Conservation (phyloP, 2,113 vertebrate genomes). For the Romanogobio albipinnatus region DNA sequence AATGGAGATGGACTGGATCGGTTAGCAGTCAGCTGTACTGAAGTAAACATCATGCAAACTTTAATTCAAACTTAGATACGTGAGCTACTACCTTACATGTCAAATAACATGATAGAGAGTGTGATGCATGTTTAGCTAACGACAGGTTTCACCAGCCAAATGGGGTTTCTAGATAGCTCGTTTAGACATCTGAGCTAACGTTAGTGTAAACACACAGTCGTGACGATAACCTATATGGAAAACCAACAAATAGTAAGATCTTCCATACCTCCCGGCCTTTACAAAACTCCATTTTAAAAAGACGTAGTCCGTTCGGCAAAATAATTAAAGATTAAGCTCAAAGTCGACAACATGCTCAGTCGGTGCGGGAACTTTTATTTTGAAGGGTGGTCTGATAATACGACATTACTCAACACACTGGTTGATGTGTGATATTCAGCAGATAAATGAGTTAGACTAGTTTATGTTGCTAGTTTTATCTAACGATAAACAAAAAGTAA, state of each 20-base stretch:
- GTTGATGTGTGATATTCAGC: not conserved
- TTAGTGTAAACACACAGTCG: constrained; percentile 8
- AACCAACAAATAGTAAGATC: not conserved
- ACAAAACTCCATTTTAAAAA: constrained; percentile 12
- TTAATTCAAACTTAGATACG: not conserved
- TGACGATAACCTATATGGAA: not conserved
- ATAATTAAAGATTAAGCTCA: constrained; percentile 33
- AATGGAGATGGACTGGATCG: not conserved
- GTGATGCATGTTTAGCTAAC: not conserved
- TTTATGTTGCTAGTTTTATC: not conserved
- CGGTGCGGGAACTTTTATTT: constrained; percentile 26
- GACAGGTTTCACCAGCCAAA: not conserved
- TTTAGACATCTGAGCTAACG: not conserved
- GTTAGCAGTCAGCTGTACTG: constrained; percentile 1
- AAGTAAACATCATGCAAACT: not conserved
- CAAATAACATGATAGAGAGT: not conserved
- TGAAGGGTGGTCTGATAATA: not conserved
- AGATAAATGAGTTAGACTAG: not conserved
- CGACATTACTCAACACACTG: not conserved
- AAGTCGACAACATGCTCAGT: constrained; percentile 7
- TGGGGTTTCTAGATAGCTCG: constrained; percentile 8
- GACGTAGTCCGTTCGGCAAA: not conserved
- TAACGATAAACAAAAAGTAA: not conserved
- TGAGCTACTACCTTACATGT: not conserved
- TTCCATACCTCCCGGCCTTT: constrained; percentile 2